Conservation (phyloP, 1,140 invertebrate species). For the Rhopalosiphum padi region DNA sequence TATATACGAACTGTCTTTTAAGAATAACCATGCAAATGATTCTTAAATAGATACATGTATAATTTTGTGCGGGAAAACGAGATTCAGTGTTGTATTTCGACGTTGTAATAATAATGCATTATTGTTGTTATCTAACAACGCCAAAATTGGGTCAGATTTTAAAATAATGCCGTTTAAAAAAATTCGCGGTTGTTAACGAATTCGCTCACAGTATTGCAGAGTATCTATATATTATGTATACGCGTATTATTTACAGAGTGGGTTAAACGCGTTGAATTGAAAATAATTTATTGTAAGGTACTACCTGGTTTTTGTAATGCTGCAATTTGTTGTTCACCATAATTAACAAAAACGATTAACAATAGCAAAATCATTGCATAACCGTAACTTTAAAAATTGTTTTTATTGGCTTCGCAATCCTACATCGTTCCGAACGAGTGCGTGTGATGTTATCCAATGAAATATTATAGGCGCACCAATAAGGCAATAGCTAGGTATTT, state of each 20-base stretch:
- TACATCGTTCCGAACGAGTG: neutral
- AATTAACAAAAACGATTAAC: neutral
- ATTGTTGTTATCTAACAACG: neutral
- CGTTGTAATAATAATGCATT: neutral
- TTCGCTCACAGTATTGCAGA: neutral
- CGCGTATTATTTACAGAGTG: neutral
- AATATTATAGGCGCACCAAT: neutral
- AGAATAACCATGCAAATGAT: neutral
- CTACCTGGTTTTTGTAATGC: neutral
- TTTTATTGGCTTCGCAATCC: neutral
- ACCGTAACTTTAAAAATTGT: neutral
- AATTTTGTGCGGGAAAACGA: neutral
- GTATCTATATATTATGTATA: neutral
- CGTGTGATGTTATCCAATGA: neutral
- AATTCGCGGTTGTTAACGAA: neutral
- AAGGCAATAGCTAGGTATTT: neutral
- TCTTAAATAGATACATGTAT: neutral
- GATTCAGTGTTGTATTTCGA: neutral
- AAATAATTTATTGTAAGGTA: neutral
- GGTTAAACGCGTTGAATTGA: neutral
- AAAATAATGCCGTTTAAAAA: neutral
- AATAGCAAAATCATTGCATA: neutral
- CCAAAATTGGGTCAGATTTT: constrained; percentile 6
- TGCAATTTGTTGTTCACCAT: neutral
- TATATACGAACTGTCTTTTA: neutral